Percentiles rank a stretch among this genome's conserved stretches.
Evolutionary conservation across 2,113 vertebrate species (phyloP).

Genomic region (Bettongia penicillata): DNA sequence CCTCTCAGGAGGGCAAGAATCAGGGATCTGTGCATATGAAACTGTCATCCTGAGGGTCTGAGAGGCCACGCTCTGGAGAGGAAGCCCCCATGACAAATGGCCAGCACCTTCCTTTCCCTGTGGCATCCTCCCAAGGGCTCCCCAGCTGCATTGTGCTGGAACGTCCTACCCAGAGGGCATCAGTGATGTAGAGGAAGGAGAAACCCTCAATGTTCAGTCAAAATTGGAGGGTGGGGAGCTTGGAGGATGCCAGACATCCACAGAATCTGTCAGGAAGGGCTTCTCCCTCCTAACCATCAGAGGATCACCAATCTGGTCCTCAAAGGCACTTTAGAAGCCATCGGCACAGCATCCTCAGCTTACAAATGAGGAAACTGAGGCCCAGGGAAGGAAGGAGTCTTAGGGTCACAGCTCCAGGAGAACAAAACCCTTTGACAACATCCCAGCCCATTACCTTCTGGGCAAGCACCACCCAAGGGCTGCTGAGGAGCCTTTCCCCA

Average conservation of each 20-base stretch:
- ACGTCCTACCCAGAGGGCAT: not conserved
- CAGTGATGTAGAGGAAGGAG: not conserved
- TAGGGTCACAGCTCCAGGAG: too few relatives aligned
- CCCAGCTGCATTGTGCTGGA: not conserved
- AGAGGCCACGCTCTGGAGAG: not conserved
- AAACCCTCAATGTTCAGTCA: too few relatives aligned
- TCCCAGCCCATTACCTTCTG: not conserved
- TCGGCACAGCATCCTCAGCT: too few relatives aligned
- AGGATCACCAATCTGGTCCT: not conserved
- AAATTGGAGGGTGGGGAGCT: not conserved
- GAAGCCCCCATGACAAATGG: not conserved
- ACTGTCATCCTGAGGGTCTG: not conserved
- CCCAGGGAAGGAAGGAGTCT: too few relatives aligned
- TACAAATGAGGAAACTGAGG: not conserved
- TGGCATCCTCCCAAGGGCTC: not conserved
- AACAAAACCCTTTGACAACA: not conserved
- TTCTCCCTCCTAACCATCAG: not conserved
- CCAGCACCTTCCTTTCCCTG: not conserved
- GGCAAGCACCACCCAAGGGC: too few relatives aligned
- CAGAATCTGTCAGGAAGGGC: not conserved
- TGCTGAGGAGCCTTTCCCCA: too few relatives aligned
- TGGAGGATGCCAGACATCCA: not conserved
- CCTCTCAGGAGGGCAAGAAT: not conserved
- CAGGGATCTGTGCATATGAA: not conserved
- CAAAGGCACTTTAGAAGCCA: not conserved